Conservation (phyloP, 2,113 vertebrate genomes). For the Dicerorhinus sumatrensis region DNA sequence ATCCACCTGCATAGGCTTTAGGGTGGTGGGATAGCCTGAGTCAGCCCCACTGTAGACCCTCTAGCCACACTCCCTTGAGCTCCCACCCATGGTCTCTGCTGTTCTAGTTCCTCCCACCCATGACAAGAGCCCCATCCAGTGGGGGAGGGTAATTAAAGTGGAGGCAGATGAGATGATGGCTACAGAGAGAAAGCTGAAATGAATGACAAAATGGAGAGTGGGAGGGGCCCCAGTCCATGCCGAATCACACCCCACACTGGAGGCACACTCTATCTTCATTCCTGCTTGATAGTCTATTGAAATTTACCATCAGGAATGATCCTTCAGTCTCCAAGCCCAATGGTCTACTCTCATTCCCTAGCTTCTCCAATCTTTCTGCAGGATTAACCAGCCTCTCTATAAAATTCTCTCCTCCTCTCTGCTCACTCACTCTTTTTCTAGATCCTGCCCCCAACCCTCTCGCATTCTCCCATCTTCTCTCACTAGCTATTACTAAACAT, state of each 20-base stretch:
- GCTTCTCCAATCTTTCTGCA: background rate
- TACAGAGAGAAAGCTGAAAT: background rate
- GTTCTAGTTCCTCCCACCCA: background rate
- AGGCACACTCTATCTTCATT: background rate
- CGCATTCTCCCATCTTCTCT: too few species aligned
- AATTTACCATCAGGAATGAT: background rate
- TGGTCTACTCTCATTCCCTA: background rate
- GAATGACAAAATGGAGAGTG: background rate
- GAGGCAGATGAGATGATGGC: background rate
- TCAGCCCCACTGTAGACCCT: rapidly evolving
- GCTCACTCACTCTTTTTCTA: background rate
- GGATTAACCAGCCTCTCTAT: background rate
- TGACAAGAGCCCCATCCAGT: background rate
- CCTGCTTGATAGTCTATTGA: background rate
- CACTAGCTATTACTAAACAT: background rate
- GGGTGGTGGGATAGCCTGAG: background rate
- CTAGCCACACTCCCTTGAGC: too few species aligned
- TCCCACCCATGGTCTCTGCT: background rate
- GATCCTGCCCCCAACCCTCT: background rate
- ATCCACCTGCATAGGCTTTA: background rate
- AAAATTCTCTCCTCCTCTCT: background rate
- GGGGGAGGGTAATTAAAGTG: background rate
- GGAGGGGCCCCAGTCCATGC: background rate
- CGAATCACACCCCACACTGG: rapidly evolving
- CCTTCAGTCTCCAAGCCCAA: background rate